A percentile compares a stretch with the other conserved stretches of the same genome.
Conservation (phyloP, 2,888 invertebrate genomes). For the Operophtera brumata region DNA sequence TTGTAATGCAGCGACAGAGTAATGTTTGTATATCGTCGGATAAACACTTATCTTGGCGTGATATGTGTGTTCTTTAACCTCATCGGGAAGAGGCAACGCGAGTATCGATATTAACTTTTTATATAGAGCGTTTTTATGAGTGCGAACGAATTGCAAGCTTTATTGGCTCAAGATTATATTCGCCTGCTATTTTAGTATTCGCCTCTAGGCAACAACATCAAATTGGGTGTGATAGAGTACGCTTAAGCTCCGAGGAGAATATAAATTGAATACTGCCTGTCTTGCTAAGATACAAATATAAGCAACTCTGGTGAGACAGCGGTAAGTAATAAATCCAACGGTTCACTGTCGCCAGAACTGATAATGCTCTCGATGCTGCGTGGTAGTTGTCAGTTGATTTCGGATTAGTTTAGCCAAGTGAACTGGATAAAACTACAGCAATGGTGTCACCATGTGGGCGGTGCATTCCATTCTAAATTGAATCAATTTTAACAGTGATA, state of each 20-base stretch:
- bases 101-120: constrained; percentile 50
- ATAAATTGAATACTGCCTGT: constrained; percentile 8
- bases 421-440: constrained; percentile 33
- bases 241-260: constrained; percentile 17
- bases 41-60: constrained; percentile 30
- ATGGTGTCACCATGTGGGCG: constrained; percentile 33
- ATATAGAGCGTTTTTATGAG: constrained; percentile 41
- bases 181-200: constrained; percentile 28
- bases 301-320: background rate
- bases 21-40: constrained; percentile 30
- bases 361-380: constrained; percentile 25
- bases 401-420: constrained; percentile 33
- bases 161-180: constrained; percentile 42
- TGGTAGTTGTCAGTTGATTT: constrained; percentile 28
- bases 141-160: constrained; percentile 42
- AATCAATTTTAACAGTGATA: constrained; percentile 29
- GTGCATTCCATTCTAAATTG: constrained; percentile 33
- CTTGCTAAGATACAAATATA: background rate
- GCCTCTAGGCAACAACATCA: constrained; percentile 26
- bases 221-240: constrained; percentile 25
- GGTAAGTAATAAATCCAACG: constrained; percentile 32
- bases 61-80: constrained; percentile 43
- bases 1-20: constrained; percentile 29
- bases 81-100: constrained; percentile 26
- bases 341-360: constrained; percentile 25